Base-by-base conservation (phyloP, 2,888 invertebrate genomes). In the Diadegma fenestrale region DNA sequence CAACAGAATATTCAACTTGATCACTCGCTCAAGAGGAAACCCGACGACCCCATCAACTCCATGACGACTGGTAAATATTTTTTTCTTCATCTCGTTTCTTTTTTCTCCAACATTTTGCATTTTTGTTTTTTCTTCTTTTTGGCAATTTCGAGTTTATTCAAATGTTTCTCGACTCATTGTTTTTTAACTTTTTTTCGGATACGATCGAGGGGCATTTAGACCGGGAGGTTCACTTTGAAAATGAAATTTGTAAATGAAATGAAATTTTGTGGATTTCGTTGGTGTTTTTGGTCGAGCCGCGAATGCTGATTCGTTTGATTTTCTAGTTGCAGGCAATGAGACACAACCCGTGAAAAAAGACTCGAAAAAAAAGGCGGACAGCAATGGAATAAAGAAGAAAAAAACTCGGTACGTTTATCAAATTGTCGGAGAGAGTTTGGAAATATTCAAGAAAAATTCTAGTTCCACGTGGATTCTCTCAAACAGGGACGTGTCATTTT, bases 371-470 rank as follows among this genome's bases (percentile, higher is more conserved):
- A 97, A 97, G 94, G 96, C 95, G 90, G 97, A 97, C 93, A 97
- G 97, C 90, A 97, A 97, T 93, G 97, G 97, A 69, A 97, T 97
- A 51, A 98, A 98, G 94, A 98, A 98, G 94, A 98, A 98, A 94
- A 98, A 98, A 95, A 98, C 98, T 78, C 97, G 98, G 98, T 98
- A 93, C 93, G 94, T 33, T 91, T 71, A 30, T 7, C 19, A n/a
- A 17, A n/a, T 33, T 10, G 4, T 30, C 6, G 33, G 33, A 0
- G 3, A 33, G 33, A 33, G 33, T 33, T 33, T 33, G 33, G 33
- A 5, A 33, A n/a, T n/a, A n/a, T n/a, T n/a, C n/a, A n/a, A n/a
- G n/a, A n/a, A n/a, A n/a, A n/a, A n/a, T n/a, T n/a, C n/a, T n/a
- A n/a, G n/a, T n/a, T n/a, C n/a, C n/a, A n/a, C n/a, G n/a, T n/a